A percentile compares a stretch with the other conserved stretches of the same genome.
phyloP scores from a whole-genome alignment of 2,797 vertebrate species.

The Oceanodroma leucorhoa region DNA sequence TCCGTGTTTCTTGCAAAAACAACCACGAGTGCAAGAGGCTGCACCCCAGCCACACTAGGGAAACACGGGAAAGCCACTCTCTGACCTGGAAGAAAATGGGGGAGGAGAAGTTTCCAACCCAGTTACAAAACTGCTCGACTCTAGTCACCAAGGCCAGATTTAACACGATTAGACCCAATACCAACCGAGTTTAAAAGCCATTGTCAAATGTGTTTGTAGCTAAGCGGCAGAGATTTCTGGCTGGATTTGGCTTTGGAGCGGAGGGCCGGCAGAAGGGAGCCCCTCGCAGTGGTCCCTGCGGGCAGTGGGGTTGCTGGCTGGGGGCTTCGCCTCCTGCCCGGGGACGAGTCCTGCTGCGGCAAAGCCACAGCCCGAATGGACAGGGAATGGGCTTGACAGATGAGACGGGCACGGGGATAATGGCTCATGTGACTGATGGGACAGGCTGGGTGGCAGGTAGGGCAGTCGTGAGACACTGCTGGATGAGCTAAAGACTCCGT shows the following conservation, averaged over 20 bases:
- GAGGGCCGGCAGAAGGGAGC: neutral
- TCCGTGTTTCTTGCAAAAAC: neutral
- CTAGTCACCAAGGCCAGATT: neutral
- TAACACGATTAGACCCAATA: neutral
- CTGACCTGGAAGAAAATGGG: neutral
- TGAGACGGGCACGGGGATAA: neutral
- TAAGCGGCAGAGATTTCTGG: neutral
- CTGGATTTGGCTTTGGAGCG: neutral
- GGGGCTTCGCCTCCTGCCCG: neutral
- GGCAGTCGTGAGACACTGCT: accelerated
- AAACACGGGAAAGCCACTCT: neutral
- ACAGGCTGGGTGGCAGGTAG: neutral
- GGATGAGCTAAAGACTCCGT: neutral
- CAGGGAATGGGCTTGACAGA: neutral
- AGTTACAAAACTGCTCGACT: neutral
- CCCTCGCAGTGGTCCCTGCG: neutral
- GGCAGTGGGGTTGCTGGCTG: neutral
- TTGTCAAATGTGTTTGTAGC: neutral
- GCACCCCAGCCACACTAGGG: neutral
- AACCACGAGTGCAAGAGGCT: neutral
- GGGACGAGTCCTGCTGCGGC: accelerated
- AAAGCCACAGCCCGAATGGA: neutral
- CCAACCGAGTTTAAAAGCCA: neutral
- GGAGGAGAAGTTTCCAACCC: neutral
- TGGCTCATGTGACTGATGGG: neutral